Conservation (phyloP, 2,888 invertebrate genomes). For the Hydrotaea cyrtoneurina region DNA sequence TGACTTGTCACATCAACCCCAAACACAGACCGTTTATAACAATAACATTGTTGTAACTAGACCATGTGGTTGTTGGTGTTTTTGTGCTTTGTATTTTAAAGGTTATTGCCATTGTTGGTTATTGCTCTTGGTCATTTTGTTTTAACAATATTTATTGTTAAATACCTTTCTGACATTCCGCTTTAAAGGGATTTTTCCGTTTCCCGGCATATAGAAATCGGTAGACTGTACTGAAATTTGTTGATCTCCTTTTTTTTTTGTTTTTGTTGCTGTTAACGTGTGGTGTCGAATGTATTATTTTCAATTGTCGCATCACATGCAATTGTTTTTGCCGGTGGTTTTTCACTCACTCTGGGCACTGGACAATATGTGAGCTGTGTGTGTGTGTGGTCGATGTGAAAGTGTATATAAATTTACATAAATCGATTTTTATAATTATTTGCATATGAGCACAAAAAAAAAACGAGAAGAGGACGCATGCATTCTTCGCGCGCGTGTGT, state of each 20-base stretch:
- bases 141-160: conserved; percentile 49
- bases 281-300: too few species aligned
- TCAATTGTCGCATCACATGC: conserved; percentile 23
- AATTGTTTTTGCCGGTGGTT: conserved; percentile 17
- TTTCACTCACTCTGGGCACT: too few species aligned
- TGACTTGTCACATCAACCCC: conserved; percentile 42
- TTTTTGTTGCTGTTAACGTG: conserved; percentile 9
- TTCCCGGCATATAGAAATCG: conserved; percentile 16
- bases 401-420: conserved; percentile 63
- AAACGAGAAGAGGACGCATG: conserved; percentile 1
- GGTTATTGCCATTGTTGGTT: conserved; percentile 48
- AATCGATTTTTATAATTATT: conserved; percentile 72
- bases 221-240: conserved; percentile 58
- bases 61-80: conserved; percentile 3
- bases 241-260: conserved; percentile 51
- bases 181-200: conserved; percentile 38
- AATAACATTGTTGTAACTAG: neutral
- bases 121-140: neutral
- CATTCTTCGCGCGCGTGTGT: neutral
- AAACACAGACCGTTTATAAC: conserved; percentile 43
- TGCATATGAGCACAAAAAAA: conserved; percentile 50
- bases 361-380: conserved; percentile 1
- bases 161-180: conserved; percentile 37
- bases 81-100: conserved; percentile 38
- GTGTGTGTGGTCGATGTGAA: conserved; percentile 45